Evolutionary conservation across 2,797 vertebrate genomes (phyloP).

Genomic region (Microctenopoma lineatum): DNA sequence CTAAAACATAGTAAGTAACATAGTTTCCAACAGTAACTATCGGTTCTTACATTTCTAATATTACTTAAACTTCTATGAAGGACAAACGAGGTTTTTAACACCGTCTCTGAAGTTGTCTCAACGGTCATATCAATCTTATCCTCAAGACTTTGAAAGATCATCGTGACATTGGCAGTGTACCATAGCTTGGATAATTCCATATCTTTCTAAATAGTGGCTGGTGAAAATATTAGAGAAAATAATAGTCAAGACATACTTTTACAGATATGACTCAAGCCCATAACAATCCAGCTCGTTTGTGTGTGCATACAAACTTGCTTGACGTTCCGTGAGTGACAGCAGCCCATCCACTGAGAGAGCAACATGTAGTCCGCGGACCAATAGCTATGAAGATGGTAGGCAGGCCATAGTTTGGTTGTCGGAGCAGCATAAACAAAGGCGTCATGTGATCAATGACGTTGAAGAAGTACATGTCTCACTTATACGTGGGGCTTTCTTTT

Average conservation of each 20-base stretch:
- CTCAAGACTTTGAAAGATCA: not conserved
- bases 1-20: too few relatives aligned
- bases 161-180: slow-evolving; percentile 14
- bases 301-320: slow-evolving; percentile 49
- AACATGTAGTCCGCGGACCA: slow-evolving; percentile 1
- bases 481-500: slow-evolving; percentile 2
- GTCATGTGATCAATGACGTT: slow-evolving; percentile 68
- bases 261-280: slow-evolving; percentile 58
- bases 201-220: not conserved
- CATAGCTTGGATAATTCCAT: fast-evolving
- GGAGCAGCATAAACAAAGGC: slow-evolving; percentile 63
- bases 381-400: slow-evolving; percentile 42
- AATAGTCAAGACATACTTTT: slow-evolving; percentile 75
- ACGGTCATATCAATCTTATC: slow-evolving; percentile 28
- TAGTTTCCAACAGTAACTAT: not conserved
- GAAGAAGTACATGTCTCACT: not conserved
- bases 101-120: not conserved
- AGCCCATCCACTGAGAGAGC: slow-evolving; percentile 34
- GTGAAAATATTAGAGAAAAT: slow-evolving; percentile 3
- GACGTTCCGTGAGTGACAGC: slow-evolving; percentile 30
- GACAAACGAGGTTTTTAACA: not conserved
- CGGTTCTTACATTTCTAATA: not conserved
- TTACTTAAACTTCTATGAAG: not conserved
- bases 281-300: slow-evolving; percentile 48
- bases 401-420: slow-evolving; percentile 58